Evolutionary conservation across 2,797 vertebrate species (phyloP).

Genomic region (Rhinoraja longicauda): DNA sequence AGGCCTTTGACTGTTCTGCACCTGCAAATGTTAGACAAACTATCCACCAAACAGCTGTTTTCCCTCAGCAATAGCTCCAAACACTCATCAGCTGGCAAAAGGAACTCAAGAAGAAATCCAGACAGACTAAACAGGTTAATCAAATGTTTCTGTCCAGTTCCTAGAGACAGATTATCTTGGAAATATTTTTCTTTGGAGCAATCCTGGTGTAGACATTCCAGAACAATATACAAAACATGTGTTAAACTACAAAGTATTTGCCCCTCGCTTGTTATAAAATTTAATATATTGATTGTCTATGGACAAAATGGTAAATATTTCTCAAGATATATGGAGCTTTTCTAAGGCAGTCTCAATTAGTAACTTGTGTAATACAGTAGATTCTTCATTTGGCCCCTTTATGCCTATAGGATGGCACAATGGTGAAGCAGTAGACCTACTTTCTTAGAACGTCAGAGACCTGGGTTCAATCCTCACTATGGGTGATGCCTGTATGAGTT

Average conservation of each 20-base stretch:
- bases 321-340: not conserved
- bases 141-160: conserved; percentile 31
- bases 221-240: not conserved
- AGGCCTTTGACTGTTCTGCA: conserved; percentile 42
- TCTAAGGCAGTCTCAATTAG: not conserved
- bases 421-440: too few relatives aligned
- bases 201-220: not conserved
- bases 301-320: not conserved
- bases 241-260: not conserved
- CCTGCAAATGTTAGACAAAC: conserved; percentile 44
- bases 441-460: too few relatives aligned
- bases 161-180: not conserved
- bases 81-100: conserved; percentile 41
- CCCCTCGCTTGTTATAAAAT: not conserved
- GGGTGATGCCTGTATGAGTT: too few relatives aligned
- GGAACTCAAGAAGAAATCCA: conserved; percentile 44
- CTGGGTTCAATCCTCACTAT: too few relatives aligned
- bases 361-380: not conserved
- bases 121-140: conserved; percentile 42
- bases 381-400: not conserved
- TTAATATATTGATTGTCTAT: not conserved
- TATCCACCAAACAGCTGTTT: conserved; percentile 47
- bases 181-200: conserved; percentile 29
- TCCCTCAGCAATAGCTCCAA: conserved; percentile 41
- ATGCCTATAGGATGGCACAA: too few relatives aligned